Conservation (phyloP, 2,113 vertebrate species). For the Coptodon bakossiorum region DNA sequence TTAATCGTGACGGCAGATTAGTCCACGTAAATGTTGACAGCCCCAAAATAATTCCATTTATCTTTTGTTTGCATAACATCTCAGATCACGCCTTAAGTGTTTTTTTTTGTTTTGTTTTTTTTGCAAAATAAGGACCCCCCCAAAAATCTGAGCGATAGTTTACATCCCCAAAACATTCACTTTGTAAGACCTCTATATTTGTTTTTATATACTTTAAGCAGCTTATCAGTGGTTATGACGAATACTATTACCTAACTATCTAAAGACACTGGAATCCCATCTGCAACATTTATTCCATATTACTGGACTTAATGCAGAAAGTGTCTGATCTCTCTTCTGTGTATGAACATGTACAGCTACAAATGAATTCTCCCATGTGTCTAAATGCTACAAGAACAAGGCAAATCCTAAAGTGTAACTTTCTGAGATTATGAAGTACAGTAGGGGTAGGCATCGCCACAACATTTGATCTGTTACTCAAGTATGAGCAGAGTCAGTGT, state of each 20-base stretch:
- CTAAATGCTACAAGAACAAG: background rate
- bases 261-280: background rate
- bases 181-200: constrained; percentile 11
- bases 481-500: background rate
- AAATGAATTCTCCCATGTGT: background rate
- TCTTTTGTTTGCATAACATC: background rate
- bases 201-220: background rate
- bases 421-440: background rate
- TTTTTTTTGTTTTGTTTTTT: accelerated
- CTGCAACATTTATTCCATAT: background rate
- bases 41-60: background rate
- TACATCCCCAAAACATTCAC: background rate
- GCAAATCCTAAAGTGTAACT: background rate
- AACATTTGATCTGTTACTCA: background rate
- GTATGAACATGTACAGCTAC: background rate
- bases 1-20: background rate
- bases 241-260: background rate
- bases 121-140: too few species aligned
- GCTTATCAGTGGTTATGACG: background rate
- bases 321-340: background rate
- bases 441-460: background rate
- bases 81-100: background rate
- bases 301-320: background rate
- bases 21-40: background rate
- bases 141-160: background rate